These are phyloP conservation scores for Thoracochromis brauschi DNA, from an alignment of 2,113 vertebrate species.

Conservation along the genomic window DNA sequence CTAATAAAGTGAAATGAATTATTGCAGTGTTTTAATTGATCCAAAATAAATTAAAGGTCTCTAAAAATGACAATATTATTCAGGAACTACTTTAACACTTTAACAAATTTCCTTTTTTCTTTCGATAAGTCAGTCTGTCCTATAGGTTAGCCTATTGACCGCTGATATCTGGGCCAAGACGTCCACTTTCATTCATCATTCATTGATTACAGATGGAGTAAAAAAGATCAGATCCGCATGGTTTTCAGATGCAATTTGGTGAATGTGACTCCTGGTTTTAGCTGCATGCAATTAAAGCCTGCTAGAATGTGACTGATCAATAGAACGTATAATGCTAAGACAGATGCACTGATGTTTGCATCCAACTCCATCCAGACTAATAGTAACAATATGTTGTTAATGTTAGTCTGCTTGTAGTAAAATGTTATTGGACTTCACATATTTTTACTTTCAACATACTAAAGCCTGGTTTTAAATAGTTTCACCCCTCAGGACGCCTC, in stretches of 20 bases:
- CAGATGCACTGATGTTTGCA: not conserved
- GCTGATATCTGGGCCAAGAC: not conserved
- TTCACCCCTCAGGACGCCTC: rapidly evolving
- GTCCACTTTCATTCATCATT: not conserved
- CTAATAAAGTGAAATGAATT: rapidly evolving
- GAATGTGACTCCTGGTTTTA: not conserved
- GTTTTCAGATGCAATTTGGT: not conserved
- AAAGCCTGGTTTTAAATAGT: not conserved
- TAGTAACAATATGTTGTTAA: not conserved
- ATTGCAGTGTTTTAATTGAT: not conserved
- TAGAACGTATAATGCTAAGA: rapidly evolving
- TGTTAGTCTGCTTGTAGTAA: not conserved
- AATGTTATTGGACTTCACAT: not conserved
- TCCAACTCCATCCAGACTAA: not conserved
- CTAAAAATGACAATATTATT: not conserved
- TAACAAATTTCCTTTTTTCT: not conserved
- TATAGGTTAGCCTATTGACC: not conserved
- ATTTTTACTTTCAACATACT: not conserved
- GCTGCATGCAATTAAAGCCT: not conserved
- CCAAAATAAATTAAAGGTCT: not conserved
- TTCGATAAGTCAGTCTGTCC: not conserved
- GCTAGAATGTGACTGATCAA: not conserved
- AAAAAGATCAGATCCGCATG: not conserved
- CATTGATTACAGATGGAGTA: not conserved
- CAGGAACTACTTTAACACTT: not conserved